Percentiles rank a stretch among this genome's conserved stretches.
phyloP scores from a whole-genome alignment of 2,888 invertebrate species.

The Mamestra brassicae region DNA sequence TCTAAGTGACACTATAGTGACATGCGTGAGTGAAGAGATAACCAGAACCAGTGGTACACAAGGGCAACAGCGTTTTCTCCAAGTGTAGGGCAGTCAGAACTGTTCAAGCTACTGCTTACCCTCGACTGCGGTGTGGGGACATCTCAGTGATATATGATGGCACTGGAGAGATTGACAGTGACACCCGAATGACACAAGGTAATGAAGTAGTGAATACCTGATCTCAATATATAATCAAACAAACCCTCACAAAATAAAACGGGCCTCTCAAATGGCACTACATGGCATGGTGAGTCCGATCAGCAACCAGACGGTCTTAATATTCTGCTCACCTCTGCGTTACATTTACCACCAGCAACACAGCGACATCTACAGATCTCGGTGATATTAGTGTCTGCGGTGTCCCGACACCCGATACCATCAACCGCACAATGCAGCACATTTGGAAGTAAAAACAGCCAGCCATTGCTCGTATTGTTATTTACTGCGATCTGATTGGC shows the following conservation, averaged over 20 bases:
- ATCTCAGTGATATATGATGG: background rate
- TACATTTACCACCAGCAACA: constrained; percentile 34
- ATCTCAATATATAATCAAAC: background rate
- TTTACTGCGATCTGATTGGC: constrained; percentile 65
- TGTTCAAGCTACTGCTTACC: background rate
- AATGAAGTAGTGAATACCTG: background rate
- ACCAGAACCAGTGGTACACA: background rate
- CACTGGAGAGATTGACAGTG: background rate
- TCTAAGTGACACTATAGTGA: background rate
- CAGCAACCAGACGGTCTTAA: constrained; percentile 8
- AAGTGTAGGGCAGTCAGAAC: no score
- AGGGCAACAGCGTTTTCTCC: background rate
- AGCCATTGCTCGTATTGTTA: constrained; percentile 60
- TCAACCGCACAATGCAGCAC: constrained; percentile 55
- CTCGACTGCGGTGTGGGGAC: no score
- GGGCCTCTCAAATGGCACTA: background rate
- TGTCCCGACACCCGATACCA: constrained; percentile 49
- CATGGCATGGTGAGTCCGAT: no score
- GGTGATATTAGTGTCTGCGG: constrained; percentile 26
- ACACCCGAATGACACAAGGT: no score
- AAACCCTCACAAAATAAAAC: background rate
- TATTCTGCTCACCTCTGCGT: constrained; percentile 36
- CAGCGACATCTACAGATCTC: constrained; percentile 40
- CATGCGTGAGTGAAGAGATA: background rate
- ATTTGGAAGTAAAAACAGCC: constrained; percentile 56